These are phyloP conservation scores for Chionis minor DNA, from an alignment of 2,113 vertebrate genomes.

Conservation along the genomic window DNA sequence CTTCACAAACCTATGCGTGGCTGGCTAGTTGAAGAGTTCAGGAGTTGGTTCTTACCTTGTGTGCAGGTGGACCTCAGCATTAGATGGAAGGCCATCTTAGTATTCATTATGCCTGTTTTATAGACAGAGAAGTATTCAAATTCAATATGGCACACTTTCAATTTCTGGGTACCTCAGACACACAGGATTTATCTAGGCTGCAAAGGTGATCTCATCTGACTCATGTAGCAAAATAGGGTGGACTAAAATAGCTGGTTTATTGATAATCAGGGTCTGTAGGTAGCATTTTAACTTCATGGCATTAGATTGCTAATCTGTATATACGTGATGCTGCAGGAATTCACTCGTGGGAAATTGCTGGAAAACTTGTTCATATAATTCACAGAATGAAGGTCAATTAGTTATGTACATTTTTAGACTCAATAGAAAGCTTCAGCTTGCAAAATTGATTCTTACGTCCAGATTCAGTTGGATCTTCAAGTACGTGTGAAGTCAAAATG, in stretches of 20 bases:
- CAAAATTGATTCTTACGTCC: neutral
- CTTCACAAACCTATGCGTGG: neutral
- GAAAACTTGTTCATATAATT: neutral
- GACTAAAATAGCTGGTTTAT: neutral
- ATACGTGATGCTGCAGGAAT: neutral
- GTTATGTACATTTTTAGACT: neutral
- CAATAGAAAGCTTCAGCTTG: neutral
- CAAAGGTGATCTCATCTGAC: neutral
- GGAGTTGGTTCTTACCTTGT: neutral
- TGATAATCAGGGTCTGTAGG: neutral
- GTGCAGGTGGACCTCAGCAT: neutral
- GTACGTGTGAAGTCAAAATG: neutral
- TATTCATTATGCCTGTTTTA: neutral
- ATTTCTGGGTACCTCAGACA: neutral
- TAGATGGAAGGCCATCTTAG: neutral
- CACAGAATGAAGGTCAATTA: neutral
- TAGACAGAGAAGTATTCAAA: neutral
- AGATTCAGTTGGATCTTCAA: neutral
- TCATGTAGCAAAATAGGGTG: neutral
- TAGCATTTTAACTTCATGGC: neutral
- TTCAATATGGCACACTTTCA: neutral
- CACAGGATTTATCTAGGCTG: neutral
- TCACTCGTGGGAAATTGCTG: neutral
- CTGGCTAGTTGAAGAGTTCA: neutral
- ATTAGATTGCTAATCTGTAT: neutral